Conservation (phyloP, 2,888 invertebrate species). For the Liposcelis brunnea region DNA sequence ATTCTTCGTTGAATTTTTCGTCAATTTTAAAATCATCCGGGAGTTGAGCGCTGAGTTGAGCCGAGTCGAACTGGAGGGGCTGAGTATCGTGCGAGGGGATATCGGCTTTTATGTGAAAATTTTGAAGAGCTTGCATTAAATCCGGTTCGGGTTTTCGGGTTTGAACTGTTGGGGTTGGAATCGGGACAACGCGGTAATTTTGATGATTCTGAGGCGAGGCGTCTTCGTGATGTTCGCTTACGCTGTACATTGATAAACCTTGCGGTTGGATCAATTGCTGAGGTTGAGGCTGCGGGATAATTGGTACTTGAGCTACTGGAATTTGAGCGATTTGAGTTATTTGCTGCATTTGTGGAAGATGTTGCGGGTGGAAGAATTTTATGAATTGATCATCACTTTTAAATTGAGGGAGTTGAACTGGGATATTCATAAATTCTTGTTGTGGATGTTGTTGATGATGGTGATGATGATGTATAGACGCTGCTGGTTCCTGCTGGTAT, state of each 20-base stretch:
- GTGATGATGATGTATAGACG: constrained; percentile 4
- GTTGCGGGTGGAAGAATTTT: neutral
- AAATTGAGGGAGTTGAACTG: too few species aligned
- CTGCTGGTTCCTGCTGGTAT: neutral
- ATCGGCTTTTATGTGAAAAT: neutral
- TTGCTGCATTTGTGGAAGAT: too few species aligned
- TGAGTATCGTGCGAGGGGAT: neutral
- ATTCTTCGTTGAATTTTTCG: constrained; percentile 6
- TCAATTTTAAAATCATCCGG: neutral
- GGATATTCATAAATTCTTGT: neutral
- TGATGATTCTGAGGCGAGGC: neutral
- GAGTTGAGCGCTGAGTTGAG: neutral
- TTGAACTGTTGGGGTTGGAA: constrained; percentile 11
- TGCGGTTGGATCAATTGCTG: constrained; percentile 22
- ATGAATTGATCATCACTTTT: constrained; percentile 7
- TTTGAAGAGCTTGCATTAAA: neutral
- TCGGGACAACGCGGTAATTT: neutral
- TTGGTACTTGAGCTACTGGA: too few species aligned
- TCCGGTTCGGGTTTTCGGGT: constrained; percentile 14
- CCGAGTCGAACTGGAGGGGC: neutral
- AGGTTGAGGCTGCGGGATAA: constrained; percentile 15
- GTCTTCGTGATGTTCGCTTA: constrained; percentile 24
- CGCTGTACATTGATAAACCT: constrained; percentile 27
- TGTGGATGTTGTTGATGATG: neutral
- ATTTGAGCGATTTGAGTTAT: constrained; percentile 20